Evolutionary conservation across 2,797 vertebrate genomes (phyloP).

Genomic region (Rhinoraja longicauda): DNA sequence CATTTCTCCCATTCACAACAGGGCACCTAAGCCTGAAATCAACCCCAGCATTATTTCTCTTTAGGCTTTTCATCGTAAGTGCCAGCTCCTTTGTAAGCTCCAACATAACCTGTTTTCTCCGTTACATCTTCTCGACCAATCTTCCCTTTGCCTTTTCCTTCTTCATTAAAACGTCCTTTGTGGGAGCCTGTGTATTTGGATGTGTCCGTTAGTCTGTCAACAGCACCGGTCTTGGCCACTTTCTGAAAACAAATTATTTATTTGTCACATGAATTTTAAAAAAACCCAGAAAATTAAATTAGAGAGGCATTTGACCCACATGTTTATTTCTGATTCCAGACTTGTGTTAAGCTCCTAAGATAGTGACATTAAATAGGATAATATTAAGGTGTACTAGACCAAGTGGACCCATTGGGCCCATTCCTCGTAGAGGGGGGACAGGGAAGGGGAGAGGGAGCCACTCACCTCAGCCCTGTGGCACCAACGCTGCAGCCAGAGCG

Average conservation of each 20-base stretch:
- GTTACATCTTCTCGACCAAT: conserved; percentile 81
- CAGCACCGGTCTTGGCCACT: conserved; percentile 68
- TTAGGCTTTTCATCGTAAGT: conserved; percentile 80
- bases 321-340: neutral
- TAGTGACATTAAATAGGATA: neutral
- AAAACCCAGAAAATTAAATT: neutral
- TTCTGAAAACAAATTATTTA: conserved; percentile 61
- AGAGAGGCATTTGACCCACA: neutral
- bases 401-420: no score
- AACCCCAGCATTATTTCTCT: conserved; percentile 52
- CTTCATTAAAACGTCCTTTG: conserved; percentile 84
- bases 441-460: no score
- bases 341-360: neutral
- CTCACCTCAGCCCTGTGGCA: no score
- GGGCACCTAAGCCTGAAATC: neutral
- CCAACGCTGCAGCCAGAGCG: no score
- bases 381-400: no score
- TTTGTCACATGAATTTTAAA: neutral
- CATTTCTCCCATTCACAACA: neutral
- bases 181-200: conserved; percentile 88
- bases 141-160: conserved; percentile 78
- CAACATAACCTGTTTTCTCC: conserved; percentile 84
- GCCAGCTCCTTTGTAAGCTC: conserved; percentile 81
- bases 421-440: no score
- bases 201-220: conserved; percentile 85